phyloP scores from a whole-genome alignment of 2,113 vertebrate species.

The Mormyrus lacerda region DNA sequence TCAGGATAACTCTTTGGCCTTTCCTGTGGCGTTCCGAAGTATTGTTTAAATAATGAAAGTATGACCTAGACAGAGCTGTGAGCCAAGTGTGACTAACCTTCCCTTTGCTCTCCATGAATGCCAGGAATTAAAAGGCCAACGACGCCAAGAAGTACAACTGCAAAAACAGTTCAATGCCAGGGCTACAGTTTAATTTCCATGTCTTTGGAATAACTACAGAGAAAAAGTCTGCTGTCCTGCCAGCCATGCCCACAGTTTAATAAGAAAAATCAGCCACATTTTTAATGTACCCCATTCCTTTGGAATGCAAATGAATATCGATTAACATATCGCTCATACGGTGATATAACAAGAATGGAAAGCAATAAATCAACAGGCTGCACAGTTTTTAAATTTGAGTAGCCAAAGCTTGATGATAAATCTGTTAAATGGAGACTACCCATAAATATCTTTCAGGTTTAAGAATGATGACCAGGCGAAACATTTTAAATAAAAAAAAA shows the following conservation, averaged over 20 bases:
- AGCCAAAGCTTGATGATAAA: not conserved
- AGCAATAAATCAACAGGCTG: not conserved
- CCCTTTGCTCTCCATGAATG: conserved; percentile 25
- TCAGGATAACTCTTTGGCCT: conserved; percentile 19
- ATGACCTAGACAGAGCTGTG: conserved; percentile 29
- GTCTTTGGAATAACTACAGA: conserved; percentile 17
- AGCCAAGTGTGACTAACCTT: conserved; percentile 41
- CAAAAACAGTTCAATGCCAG: conserved; percentile 20
- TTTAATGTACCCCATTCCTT: not conserved
- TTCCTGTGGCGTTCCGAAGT: conserved; percentile 13
- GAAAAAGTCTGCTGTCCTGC: not conserved
- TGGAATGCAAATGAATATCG: not conserved
- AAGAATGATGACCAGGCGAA: not conserved
- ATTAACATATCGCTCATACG: not conserved
- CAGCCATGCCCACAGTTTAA: not conserved
- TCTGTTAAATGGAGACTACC: not conserved
- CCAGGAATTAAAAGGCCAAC: conserved; percentile 27
- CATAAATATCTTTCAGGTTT: not conserved
- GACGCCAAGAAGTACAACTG: conserved; percentile 21
- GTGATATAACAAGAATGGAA: not conserved
- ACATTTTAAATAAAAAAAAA: not conserved
- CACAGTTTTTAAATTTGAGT: not conserved
- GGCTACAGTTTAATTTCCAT: not conserved
- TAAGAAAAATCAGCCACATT: not conserved
- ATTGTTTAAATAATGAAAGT: conserved; percentile 37